Percentiles rank a stretch among this genome's conserved stretches.
Evolutionary conservation across 2,797 vertebrate species (phyloP).

Genomic region (Xiphorhynchus erythropygius): DNA sequence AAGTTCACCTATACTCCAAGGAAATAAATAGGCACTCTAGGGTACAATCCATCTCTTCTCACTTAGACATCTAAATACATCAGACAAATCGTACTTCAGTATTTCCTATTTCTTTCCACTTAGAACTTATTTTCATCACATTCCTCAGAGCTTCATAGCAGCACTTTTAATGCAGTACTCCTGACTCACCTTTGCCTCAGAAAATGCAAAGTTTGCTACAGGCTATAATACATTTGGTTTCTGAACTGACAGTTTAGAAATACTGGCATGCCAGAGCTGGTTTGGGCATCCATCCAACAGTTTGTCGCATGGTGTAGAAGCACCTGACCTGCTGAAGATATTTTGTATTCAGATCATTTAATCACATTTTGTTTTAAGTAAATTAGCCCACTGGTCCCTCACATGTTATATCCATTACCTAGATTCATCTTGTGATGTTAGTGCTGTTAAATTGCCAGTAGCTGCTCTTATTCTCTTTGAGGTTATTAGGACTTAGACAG

Average conservation of each 20-base stretch:
- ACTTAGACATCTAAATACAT: neutral
- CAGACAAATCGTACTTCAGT: neutral
- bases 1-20: neutral
- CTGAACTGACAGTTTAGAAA: conserved; percentile 14
- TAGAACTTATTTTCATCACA: conserved; percentile 10
- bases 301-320: neutral
- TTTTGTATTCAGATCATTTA: conserved; percentile 64
- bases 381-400: conserved; percentile 63
- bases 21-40: neutral
- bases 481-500: conserved; percentile 69
- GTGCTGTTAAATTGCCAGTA: conserved; percentile 64
- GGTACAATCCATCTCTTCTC: neutral
- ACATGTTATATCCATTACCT: conserved; percentile 62
- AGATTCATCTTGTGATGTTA: conserved; percentile 62
- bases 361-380: conserved; percentile 62
- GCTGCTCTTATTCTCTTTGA: conserved; percentile 66
- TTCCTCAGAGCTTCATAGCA: neutral
- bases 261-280: neutral
- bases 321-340: conserved; percentile 15
- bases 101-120: conserved; percentile 1
- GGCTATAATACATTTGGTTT: neutral
- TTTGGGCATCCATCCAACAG: conserved; percentile 37
- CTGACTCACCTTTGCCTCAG: conserved; percentile 10
- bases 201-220: conserved; percentile 21
- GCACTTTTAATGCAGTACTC: neutral